Evolutionary conservation across 2,113 vertebrate species (phyloP).

Genomic region (Gallinago jamesoni): DNA sequence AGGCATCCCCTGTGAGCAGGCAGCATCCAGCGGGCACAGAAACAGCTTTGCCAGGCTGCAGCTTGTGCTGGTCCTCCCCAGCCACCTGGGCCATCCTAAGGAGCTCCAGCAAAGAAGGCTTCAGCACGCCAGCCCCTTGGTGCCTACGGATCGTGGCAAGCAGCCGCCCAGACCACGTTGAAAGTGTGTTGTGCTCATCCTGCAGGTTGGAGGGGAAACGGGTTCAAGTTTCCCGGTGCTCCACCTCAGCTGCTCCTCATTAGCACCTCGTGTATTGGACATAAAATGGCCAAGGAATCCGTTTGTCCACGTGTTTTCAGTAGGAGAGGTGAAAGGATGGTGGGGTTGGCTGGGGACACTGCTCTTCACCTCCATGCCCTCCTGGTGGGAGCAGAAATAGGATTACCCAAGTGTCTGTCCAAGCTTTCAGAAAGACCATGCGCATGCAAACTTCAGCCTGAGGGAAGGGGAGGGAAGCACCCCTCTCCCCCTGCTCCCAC

Average conservation of each 20-base stretch:
- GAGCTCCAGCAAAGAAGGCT: not conserved
- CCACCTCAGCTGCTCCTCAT: not conserved
- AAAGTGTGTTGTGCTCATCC: not conserved
- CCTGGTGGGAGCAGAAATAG: not conserved
- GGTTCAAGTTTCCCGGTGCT: not conserved
- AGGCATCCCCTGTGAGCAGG: not conserved
- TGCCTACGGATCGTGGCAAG: not conserved
- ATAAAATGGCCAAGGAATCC: not conserved
- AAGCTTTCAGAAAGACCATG: not conserved
- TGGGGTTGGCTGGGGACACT: not conserved
- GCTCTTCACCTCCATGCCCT: not conserved
- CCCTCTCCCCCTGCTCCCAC: not conserved
- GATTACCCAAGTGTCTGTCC: not conserved
- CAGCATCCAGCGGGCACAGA: not conserved
- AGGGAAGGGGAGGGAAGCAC: not conserved
- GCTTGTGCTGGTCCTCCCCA: not conserved
- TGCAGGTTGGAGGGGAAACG: not conserved
- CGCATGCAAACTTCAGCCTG: not conserved
- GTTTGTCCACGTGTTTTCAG: not conserved
- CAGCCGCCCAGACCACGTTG: not conserved
- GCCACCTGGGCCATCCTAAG: not conserved
- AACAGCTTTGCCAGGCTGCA: not conserved
- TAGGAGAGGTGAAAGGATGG: not conserved
- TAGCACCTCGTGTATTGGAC: not conserved
- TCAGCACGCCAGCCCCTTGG: not conserved